A percentile compares a stretch with the other conserved stretches of the same genome.
Evolutionary conservation across 2,888 invertebrate species (phyloP).

Genomic region (Patella pellucida): DNA sequence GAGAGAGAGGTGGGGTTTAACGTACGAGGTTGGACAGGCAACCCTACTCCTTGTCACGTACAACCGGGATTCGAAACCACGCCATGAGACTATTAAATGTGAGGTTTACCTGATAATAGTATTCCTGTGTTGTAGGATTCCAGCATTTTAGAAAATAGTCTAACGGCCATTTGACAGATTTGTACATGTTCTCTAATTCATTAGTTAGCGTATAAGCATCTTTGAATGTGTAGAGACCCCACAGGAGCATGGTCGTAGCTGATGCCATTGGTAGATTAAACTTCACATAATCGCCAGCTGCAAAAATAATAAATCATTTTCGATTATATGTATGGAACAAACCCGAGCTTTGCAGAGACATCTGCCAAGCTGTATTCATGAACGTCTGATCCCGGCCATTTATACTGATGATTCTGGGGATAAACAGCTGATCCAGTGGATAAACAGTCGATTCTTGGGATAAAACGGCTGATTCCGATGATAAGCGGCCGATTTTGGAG

Average conservation of each 20-base stretch:
- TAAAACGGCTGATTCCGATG: too few species aligned
- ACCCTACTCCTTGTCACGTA: too few species aligned
- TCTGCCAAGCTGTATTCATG: too few species aligned
- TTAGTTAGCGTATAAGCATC: constrained; percentile 52
- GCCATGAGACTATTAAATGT: too few species aligned
- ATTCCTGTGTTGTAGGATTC: constrained; percentile 17
- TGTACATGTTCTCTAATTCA: constrained; percentile 50
- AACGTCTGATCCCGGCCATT: too few species aligned
- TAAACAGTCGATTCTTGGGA: too few species aligned
- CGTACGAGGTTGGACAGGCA: too few species aligned
- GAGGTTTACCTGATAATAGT: not conserved
- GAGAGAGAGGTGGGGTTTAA: too few species aligned
- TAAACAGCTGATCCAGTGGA: too few species aligned
- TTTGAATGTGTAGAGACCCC: constrained; percentile 51
- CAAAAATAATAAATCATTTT: not conserved
- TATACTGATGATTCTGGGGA: too few species aligned
- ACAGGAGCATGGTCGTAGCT: constrained; percentile 51
- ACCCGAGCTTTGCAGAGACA: not conserved
- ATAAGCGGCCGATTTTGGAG: too few species aligned
- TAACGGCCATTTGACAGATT: constrained; percentile 75
- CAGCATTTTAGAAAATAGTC: constrained; percentile 76
- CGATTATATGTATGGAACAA: not conserved
- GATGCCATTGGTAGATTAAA: constrained; percentile 63
- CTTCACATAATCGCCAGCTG: constrained; percentile 61
- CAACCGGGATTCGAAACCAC: too few species aligned